Conservation (phyloP, 2,797 vertebrate genomes). For the Urocyon cinereoargenteus region DNA sequence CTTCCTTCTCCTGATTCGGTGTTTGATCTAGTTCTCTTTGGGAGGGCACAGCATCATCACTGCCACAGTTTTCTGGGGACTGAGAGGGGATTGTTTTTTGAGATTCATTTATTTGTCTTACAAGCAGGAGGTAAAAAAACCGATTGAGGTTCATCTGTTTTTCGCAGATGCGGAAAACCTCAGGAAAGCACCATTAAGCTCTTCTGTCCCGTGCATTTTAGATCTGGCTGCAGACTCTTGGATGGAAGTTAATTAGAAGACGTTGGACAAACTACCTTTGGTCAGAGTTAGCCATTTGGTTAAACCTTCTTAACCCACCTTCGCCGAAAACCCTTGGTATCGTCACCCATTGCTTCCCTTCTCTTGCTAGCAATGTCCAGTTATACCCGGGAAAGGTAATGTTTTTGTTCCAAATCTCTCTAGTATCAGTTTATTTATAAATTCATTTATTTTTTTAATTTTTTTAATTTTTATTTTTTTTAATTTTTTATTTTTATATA, state of each 20-base stretch:
- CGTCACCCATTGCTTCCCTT: not conserved
- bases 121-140: slow-evolving; percentile 8
- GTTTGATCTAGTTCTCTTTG: slow-evolving; percentile 28
- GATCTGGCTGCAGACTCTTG: not conserved
- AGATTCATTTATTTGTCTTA: slow-evolving; percentile 60
- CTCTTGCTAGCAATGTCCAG: not conserved
- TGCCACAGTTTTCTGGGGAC: not conserved
- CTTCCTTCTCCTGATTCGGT: not conserved
- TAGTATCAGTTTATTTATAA: not conserved
- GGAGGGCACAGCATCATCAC: not conserved
- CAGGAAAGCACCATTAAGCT: not conserved
- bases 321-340: not conserved
- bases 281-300: not conserved
- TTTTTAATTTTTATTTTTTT: too few species aligned
- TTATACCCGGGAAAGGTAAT: not conserved
- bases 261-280: not conserved
- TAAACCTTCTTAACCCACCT: not conserved
- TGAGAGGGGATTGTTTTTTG: not conserved
- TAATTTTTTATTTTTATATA: too few species aligned
- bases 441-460: too few species aligned
- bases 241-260: not conserved
- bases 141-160: not conserved
- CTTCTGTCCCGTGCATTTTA: not conserved
- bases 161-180: slow-evolving; percentile 8
- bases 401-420: slow-evolving; percentile 24